Percentiles rank a stretch among this genome's conserved stretches.
Evolutionary conservation across 2,113 vertebrate species (phyloP).

Genomic region (Carettochelys insculpta): DNA sequence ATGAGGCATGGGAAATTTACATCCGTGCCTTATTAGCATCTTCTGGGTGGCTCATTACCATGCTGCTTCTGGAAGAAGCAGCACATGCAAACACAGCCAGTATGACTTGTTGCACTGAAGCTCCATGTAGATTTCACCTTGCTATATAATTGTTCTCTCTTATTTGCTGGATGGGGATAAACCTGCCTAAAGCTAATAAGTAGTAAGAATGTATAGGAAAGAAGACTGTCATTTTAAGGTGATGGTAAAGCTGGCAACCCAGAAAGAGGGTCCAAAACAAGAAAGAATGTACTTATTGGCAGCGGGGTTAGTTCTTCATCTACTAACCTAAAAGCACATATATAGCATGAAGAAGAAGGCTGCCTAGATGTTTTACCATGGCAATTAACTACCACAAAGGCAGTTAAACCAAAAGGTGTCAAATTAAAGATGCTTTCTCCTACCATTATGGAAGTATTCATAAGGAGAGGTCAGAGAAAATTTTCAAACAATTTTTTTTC

Average conservation of each 20-base stretch:
- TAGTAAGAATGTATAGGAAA: background rate
- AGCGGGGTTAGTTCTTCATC: background rate
- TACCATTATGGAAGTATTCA: background rate
- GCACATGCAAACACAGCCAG: too few species aligned
- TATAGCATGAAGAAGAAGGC: background rate
- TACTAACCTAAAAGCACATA: background rate
- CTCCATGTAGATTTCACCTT: background rate
- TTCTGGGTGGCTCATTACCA: too few species aligned
- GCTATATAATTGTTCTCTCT: background rate
- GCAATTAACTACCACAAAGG: background rate
- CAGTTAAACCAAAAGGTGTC: background rate
- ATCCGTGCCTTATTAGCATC: too few species aligned
- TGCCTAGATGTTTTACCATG: background rate
- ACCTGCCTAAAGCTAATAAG: background rate
- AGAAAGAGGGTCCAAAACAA: background rate
- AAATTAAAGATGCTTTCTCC: background rate
- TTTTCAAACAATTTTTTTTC: background rate
- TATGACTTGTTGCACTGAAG: background rate
- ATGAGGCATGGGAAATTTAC: too few species aligned
- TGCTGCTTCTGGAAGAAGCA: too few species aligned
- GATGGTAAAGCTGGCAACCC: too few species aligned
- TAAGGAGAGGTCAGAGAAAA: background rate
- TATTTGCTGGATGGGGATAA: background rate
- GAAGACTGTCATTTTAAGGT: background rate
- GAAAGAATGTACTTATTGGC: background rate